Evolutionary conservation across 2,113 vertebrate genomes (phyloP), one percentile per base, ranked within the genome.

Genomic region (Neotoma lepida): DNA sequence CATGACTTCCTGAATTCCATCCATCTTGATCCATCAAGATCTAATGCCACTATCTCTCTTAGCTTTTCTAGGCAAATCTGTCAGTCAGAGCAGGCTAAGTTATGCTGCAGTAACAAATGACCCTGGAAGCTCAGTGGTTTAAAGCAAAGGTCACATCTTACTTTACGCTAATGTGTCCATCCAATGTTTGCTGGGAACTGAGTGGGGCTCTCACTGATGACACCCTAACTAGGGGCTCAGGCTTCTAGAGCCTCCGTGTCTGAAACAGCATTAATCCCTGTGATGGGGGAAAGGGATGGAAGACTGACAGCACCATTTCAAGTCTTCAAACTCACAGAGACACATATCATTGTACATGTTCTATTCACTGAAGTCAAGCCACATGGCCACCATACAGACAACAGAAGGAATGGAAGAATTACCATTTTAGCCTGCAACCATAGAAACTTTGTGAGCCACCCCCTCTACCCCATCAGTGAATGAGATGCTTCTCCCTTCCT

Each of bases 131-230:
- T 63, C 28, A 81, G 18, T 77, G 78, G 26, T 46, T 51, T 81
- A 73, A 94, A 96, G 92, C 20, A 71, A 92, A 24, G 15, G 51
- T 91, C 85, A 74, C 41, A 80, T 26, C 58, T 88, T 63, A n/a
- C 8, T 71, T 56, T 44, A 33, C 12, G 49, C 24, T 80, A 58
- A 33, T 22, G 73, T 20, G 18, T 64, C 15, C 63, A 86, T 63
- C 30, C 35, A 35, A 66, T 1, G 3, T 20, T 71, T 22, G 61
- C 22, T 94, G 73, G 73, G 15, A 63, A 13, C 7, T 10, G 54
- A 49, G n/a, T 30, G 24, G 17, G 41, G 1, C 17, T 71, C 64
- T 73, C n/a, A 54, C 39, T 22, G 71, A 15, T 66, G 26, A 22
- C 41, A 24, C 17, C 8, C 28, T 76, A 54, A 91, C 17, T 41